Evolutionary conservation across 2,888 invertebrate genomes (phyloP), one percentile per base, ranked within the genome.

Genomic region (Glomeris marginata): DNA sequence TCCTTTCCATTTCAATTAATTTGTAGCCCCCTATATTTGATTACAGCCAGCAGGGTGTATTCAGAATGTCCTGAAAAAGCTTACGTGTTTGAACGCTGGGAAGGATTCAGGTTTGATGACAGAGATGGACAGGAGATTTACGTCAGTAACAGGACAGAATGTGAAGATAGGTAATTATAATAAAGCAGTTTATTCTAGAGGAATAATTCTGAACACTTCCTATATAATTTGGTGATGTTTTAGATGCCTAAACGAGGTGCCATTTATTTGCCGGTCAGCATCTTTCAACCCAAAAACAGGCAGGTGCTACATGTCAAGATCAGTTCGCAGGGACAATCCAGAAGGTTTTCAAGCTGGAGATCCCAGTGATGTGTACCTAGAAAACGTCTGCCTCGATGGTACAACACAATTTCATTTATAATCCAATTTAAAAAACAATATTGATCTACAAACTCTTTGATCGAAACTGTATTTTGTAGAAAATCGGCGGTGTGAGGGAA

Each of bases 311-410:
- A 67, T 90, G 35, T 86, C 85, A 63, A 70, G 78, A 56, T 86
- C 85, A 62, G 90, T 88, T 0, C 72, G 87, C 59, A 73, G 88
- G 61, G 86, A 87, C 0, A 86, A 87, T 65, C 86, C 88, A 0
- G 84, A 85, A 60, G 69, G 84, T 11, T 68, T 88, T 44, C 82
- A 84, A 65, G 84, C 87, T 60, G 28, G 28, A 8, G 86, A 88
- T 63, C 80, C 85, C 1, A 84, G 84, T 63, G 80, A 84, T 1
- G 88, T 90, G 65, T 90, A 90, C 66, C 71, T 90, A 61, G 90
- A 90, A 72, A 90, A 90, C 62, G 85, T 87, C 44, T 90, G 90
- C 64, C 69, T 90, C 11, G 86, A 84, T 63, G 83, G 88, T 87
- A 72, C 66, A n/a, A n/a, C n/a, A n/a, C n/a, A n/a, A n/a, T 62